A percentile compares a stretch with the other conserved stretches of the same genome.
Evolutionary conservation across 2,797 vertebrate genomes (phyloP).

Genomic region (Enteromius thamalakanensis): DNA sequence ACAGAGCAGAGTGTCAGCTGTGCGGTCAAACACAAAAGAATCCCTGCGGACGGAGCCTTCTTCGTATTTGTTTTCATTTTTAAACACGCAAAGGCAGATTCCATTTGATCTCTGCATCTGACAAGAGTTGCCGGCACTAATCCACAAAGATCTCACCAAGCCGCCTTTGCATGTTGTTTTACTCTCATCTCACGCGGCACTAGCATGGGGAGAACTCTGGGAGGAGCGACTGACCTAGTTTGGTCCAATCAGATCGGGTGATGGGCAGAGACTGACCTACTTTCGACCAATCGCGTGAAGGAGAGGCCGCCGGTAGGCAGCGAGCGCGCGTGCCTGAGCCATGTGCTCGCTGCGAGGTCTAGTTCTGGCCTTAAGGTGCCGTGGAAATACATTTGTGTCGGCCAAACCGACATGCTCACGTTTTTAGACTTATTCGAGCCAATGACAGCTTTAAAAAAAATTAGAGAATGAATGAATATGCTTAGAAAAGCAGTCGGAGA

Average conservation of each 20-base stretch:
- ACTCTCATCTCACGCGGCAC: conserved; percentile 75
- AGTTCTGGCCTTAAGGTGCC: conserved; percentile 56
- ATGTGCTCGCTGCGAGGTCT: conserved; percentile 71
- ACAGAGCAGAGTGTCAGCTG: not conserved
- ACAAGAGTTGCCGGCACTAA: conserved; percentile 58
- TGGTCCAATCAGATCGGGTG: conserved; percentile 79
- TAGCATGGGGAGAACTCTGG: conserved; percentile 75
- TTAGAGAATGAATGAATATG: not conserved
- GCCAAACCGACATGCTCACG: conserved; percentile 49
- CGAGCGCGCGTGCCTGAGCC: conserved; percentile 75
- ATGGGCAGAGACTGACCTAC: conserved; percentile 83
- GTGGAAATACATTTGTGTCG: conserved; percentile 50
- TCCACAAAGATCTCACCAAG: conserved; percentile 58
- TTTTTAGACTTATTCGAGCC: conserved; percentile 48
- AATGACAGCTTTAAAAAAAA: not conserved
- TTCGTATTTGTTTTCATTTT: conserved; percentile 44
- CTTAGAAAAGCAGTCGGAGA: not conserved
- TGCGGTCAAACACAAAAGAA: not conserved
- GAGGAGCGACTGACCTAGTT: conserved; percentile 89
- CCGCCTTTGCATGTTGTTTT: conserved; percentile 51
- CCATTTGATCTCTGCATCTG: conserved; percentile 52
- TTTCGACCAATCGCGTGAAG: conserved; percentile 74
- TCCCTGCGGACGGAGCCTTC: not conserved
- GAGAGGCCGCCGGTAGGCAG: conserved; percentile 70
- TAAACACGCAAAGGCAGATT: conserved; percentile 50